Conservation (phyloP, 2,888 invertebrate genomes). For the Cerceris rybyensis region DNA sequence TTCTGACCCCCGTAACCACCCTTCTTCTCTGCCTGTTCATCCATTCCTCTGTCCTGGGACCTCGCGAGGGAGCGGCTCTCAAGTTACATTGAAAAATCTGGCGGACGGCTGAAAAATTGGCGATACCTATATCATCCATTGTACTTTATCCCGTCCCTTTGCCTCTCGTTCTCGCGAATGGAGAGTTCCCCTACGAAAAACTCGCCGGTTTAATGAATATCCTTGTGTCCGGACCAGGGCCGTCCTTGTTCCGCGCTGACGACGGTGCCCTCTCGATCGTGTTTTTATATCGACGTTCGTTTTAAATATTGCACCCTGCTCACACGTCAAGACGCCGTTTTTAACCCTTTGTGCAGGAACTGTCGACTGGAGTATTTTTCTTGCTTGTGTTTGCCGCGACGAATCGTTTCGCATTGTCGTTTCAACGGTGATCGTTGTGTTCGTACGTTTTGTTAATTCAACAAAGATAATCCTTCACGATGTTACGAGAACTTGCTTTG, state of each 20-base stretch:
- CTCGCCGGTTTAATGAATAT: not conserved
- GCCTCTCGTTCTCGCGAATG: slow-evolving; percentile 40
- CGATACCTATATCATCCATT: slow-evolving; percentile 73
- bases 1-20: slow-evolving; percentile 61
- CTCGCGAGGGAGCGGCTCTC: slow-evolving; percentile 71
- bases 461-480: no score
- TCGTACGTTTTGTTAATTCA: no score
- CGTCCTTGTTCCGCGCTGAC: slow-evolving; percentile 2
- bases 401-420: no score
- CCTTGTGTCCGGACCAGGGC: not conserved
- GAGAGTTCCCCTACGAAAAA: slow-evolving; percentile 36
- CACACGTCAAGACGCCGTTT: no score
- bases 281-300: not conserved
- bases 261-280: not conserved
- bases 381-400: no score
- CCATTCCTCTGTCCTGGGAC: slow-evolving; percentile 70
- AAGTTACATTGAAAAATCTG: slow-evolving; percentile 75
- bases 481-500: no score
- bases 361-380: no score
- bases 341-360: no score
- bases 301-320: not conserved
- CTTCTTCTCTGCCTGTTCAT: slow-evolving; percentile 67
- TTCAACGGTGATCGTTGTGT: no score
- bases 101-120: slow-evolving; percentile 75
- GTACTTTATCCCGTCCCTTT: slow-evolving; percentile 53